Base-by-base conservation (phyloP, 1,140 invertebrate genomes). In the Pseudomyrmex pallidus region DNA sequence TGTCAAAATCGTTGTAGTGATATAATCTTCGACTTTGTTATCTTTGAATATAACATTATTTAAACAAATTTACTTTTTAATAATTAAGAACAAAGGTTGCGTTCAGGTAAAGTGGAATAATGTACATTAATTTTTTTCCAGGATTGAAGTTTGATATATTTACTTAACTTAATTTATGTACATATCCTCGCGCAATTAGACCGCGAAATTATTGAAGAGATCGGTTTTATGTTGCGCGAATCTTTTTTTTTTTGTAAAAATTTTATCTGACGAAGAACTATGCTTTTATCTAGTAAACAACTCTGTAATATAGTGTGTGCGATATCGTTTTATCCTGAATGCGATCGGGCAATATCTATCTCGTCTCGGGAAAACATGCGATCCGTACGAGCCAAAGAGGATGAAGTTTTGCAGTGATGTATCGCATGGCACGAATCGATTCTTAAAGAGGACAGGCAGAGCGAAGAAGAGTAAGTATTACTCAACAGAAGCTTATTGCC, bases 341-440 rank as follows among this genome's bases (percentile, higher is more conserved):
- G 15, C 46, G 46, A 62, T 50, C 72, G 44, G 22, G 13, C 15
- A 35, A 4, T 62, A 74, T n/a, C 44, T 62, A 74, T n/a, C 44
- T 74, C 57, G 35, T 66, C 48, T 46, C 25, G 74, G 35, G 62
- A 74, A 76, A 87, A 83, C 50, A 13, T 72, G 54, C 44, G 25
- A 57, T 68, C 57, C 68, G 82, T 74, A 80, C 86, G 80, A 64
- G 83, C 20, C 74, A 70, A 80, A 82, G 50, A 50, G 82, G 52
- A 86, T 74, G 77, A 74, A 83, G 66, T 87, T 84, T 82, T 72
- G 74, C 54, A 63, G 35, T 35, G 62, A 68, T 63, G 80, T 78
- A 85, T 89, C 85, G 56, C 25, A 52, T 74, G 74, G 77, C 86
- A 57, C 64, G 62, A 76, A 87, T 85, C 83, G 77, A 88, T 82